These are phyloP conservation scores for Tauraco erythrolophus DNA, from an alignment of 2,113 vertebrate genomes.

Conservation along the genomic window DNA sequence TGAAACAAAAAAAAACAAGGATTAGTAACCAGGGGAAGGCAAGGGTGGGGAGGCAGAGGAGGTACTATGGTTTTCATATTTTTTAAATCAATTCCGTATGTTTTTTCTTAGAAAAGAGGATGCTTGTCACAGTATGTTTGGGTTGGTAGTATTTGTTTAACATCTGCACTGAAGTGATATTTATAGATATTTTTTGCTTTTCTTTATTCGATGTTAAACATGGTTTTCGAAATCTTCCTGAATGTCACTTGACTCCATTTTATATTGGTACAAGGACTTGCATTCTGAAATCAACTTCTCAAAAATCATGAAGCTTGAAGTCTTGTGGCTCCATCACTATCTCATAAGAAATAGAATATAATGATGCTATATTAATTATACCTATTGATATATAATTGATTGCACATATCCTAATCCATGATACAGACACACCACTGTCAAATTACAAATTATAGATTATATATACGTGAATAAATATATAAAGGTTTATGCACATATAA, in stretches of 20 bases:
- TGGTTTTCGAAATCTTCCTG: not conserved
- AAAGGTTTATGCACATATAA: not conserved
- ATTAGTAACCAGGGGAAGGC: not conserved
- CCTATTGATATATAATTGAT: not conserved
- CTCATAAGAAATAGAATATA: not conserved
- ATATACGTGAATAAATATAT: not conserved
- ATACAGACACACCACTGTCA: not conserved
- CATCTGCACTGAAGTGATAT: not conserved
- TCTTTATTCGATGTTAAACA: not conserved
- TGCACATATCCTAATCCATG: not conserved
- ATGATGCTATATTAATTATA: not conserved
- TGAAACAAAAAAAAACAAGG: not conserved
- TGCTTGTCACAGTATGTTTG: not conserved
- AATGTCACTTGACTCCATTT: not conserved
- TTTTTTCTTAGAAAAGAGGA: not conserved
- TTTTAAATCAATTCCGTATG: not conserved
- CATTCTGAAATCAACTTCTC: not conserved
- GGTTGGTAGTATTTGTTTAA: not conserved
- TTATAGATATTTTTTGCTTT: not conserved
- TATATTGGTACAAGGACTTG: not conserved
- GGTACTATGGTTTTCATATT: not conserved
- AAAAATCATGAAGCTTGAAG: not conserved
- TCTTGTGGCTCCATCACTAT: not conserved
- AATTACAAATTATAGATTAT: not conserved
- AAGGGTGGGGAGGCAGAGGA: too few species aligned